Base-by-base conservation (phyloP, 1,140 invertebrate species). In the Idris sp. region DNA sequence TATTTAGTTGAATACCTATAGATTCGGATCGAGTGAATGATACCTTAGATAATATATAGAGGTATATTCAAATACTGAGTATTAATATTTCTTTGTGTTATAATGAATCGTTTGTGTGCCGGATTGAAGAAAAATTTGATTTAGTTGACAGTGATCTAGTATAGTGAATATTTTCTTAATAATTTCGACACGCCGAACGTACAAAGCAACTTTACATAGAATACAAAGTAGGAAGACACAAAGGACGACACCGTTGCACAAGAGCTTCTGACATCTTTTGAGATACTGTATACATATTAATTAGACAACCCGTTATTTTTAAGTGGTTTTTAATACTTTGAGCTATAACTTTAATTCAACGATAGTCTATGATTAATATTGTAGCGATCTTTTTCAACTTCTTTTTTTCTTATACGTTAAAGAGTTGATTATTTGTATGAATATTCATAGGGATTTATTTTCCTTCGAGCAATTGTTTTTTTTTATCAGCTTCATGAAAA, bases 171-270 rank as follows among this genome's bases (percentile, higher is more conserved):
- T 72, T 64, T 64, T 64, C 68, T 58, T 64, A 58, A 72, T 72
- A 72, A 72, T 72, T 72, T 64, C 43, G 40, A 9, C 51, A 28
- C 65, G 30, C 28, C 51, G 41, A 64, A 62, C 58, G 51, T 58
- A 64, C 58, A 72, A 72, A 72, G 56, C 49, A 64, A 62, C 68
- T 72, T 72, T 64, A 58, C 68, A 56, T 51, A 30, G 68, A 73
- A 73, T 73, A 73, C 68, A 73, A 64, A 73, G 68, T 73, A 59
- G 69, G 59, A 51, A 53, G 61, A 65, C 61, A 73, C 69, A 65
- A 65, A 65, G 71, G 71, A 67, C 53, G 61, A 74, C 54, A 54
- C 36, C 54, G 51, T 74, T 15, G 71, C 71, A 48, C 54, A 73
- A 73, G 46, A 59, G 53, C 53, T 46, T 53, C 53, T 44, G 58